Evolutionary conservation across 2,888 invertebrate genomes (phyloP), one percentile per base, ranked within the genome.

Genomic region (Pardosa pseudoannulata): DNA sequence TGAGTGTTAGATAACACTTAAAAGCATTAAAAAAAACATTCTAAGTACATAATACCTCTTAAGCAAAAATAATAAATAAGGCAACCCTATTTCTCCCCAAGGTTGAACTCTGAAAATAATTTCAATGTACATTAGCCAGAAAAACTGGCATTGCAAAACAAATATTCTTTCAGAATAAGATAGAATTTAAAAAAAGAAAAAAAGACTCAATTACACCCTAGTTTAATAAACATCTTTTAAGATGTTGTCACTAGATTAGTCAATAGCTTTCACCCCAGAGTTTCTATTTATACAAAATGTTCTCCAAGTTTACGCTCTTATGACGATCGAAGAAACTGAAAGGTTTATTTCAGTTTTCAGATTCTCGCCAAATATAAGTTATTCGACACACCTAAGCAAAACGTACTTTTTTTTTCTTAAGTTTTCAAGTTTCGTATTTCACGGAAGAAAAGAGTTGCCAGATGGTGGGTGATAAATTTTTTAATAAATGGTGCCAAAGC

Each of bases 311-410:
- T 71, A 71, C 46, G 27, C 27, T 71, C 46, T 71, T 16, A 46
- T 46, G 71, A 28, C 31, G 28, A 71, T 71, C 41, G 19, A n/a
- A 11, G 19, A 46, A 46, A 28, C 28, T 41, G 36, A 16, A 28
- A n/a, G 56, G 72, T 56, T 72, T 72, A 72, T 72, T 72, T 72
- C 23, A 32, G 56, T 50, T 72, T 72, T 56, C 11, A 5, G 23
- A 31, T 46, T 28, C 19, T 56, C 56, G 72, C 72, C 72, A 72
- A 32, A 72, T 32, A 32, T 19, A n/a, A 56, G 32, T 32, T 72
- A 70, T 41, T 39, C 70, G 65, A 28, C 27, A 23, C 68, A 36
- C 19, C 13, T 28, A 50, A 29, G 27, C 28, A 72, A 72, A 28
- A 9, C 28, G 13, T 56, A 56, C 31, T 70, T 41, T 27, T 7